Base-by-base conservation (phyloP, 2,797 vertebrate genomes). In the Muscicapa comitata region DNA sequence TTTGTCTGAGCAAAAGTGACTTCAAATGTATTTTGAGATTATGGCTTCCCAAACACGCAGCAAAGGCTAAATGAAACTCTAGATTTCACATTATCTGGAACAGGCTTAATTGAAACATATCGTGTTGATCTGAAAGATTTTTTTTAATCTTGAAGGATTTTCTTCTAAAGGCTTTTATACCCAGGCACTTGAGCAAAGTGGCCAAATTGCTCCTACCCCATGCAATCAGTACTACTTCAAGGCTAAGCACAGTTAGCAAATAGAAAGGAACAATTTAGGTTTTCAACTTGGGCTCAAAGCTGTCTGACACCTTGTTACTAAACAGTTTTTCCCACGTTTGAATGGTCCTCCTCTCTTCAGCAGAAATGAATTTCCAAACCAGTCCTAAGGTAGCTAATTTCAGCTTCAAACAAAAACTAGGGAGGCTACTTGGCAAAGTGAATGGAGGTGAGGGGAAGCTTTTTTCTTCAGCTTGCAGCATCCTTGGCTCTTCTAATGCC, bases 361-460 rank as follows among this genome's bases (percentile, higher is more conserved):
- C 7, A 63, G 45, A 66, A 45, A 50, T 9, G 2, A 9, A 10
- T 55, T 75, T 59, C 55, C 51, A 78, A 83, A 57, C 17, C 7
- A 63, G 37, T 55, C 47, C 28, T 28, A 59, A 92, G 28, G 7
- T 31, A 17, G 11, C 19, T 65, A 25, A 83, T 29, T 84, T 53
- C 65, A 53, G 17, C 28, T 53, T 83, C 68, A 70, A 25, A 67
- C 10, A 15, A 78, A 84, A 78, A 20, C 10, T 12, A 29, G 33
- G 48, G 13, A 84, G 12, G 13, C 8, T 17, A 8, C 51, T 48
- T 1, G 0, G 33, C 0, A 2, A 61, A n/a, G 18, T 21, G 72
- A 74, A 53, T 21, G 38, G n/a, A 82, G 8, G 4, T 14, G 9
- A 74, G 29, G 51, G 18, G 40, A 70, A 74, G 26, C 2, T 75